Conservation (phyloP, 2,797 vertebrate species). For the Thunnus albacares region DNA sequence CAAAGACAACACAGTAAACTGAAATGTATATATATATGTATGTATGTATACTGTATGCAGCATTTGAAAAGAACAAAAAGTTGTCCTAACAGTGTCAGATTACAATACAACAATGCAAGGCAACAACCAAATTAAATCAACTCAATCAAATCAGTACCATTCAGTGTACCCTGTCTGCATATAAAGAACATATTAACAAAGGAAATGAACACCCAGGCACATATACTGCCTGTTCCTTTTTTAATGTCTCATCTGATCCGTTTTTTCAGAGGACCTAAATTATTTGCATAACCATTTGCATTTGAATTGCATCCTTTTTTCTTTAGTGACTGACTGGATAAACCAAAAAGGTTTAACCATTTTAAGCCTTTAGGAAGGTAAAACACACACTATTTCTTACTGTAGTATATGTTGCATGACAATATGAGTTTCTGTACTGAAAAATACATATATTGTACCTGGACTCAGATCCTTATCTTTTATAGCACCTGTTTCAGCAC, state of each 20-base stretch:
- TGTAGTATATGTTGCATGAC: neutral
- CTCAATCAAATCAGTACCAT: slow-evolving; percentile 15
- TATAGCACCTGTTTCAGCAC: slow-evolving; percentile 15
- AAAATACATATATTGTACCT: slow-evolving; percentile 21
- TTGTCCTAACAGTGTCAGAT: neutral
- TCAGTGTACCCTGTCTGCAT: slow-evolving; percentile 18
- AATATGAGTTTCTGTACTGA: slow-evolving; percentile 11
- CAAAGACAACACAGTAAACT: neutral
- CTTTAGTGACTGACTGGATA: slow-evolving; percentile 24
- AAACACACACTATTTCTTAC: neutral
- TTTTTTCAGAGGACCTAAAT: slow-evolving; percentile 26
- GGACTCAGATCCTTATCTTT: neutral
- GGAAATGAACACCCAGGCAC: slow-evolving; percentile 26
- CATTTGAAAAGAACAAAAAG: slow-evolving; percentile 6
- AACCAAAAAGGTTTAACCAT: neutral
- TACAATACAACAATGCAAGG: slow-evolving; percentile 10
- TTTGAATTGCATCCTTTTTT: slow-evolving; percentile 40
- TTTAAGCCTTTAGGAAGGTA: neutral
- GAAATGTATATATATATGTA: neutral
- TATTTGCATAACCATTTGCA: slow-evolving; percentile 51
- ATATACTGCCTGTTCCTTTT: slow-evolving; percentile 23
- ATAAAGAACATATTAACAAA: slow-evolving; percentile 35
- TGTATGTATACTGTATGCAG: neutral
- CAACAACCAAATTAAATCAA: slow-evolving; percentile 39
- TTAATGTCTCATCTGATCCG: slow-evolving; percentile 19